Base-by-base conservation (phyloP, 64 coral and sea anemone genomes). In the Cladopsammia gracilis region DNA sequence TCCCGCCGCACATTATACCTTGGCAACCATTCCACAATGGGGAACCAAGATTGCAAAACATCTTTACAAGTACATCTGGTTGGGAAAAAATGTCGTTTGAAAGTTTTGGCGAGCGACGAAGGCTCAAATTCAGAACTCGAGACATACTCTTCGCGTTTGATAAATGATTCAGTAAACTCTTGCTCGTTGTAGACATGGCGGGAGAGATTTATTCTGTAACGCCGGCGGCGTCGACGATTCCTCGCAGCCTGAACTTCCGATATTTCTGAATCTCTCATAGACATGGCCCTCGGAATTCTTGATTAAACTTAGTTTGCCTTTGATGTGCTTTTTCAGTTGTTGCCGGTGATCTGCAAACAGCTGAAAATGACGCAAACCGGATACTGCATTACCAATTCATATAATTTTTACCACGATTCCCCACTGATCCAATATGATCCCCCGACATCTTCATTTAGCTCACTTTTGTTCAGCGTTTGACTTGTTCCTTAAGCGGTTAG, bases 11-110 rank as follows among this genome's bases (percentile, higher is more conserved):
- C 6, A 11, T 91, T 42, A 78, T 98, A 98, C 13, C 64, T 50
- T 12, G 96, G 96, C 44, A 98, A 76, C 96, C 96, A 98, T 71
- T 67, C 64, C 48, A 98, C 25, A 62, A 98, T 94, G 56, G 96
- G 96, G 52, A 98, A 98, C 85, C 93, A 94, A 13, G 95, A 98
- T 22, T 83, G 85, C 49, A 98, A 66, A 26, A 94, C 25, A 50
- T 49, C 58, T 59, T 67, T 93, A 13, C 71, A 87, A 52, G 91
- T 70, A 45, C 76, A 87, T 64, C 73, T 78, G 46, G 83, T 56
- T 50, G 70, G 60, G 9, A 60, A 77, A 51, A 93, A 70, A 42
- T 87, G 54, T 47, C 85, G 72, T 58, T 26, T 86, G 0, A 77
- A 16, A 25, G 68, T 78, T 19, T 93, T 75, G 14, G 47, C 44